phyloP scores from a whole-genome alignment of 2,113 vertebrate species.

The Myrmecobius fasciatus region DNA sequence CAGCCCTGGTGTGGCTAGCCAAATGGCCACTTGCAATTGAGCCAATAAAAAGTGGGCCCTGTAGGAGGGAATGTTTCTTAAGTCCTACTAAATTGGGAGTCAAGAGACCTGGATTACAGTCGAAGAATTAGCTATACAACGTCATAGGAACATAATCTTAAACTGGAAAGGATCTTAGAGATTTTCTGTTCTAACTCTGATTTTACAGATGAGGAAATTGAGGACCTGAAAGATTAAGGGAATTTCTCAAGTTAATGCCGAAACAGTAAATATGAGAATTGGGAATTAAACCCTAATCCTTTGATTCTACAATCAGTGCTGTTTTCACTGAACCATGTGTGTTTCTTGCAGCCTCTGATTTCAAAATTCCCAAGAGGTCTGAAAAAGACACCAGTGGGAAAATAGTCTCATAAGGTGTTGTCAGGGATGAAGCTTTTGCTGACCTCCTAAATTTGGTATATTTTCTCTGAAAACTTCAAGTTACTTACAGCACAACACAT shows the following conservation, averaged over 20 bases:
- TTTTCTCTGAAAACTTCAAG: background rate
- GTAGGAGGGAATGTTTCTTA: background rate
- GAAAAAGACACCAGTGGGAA: background rate
- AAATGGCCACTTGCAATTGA: background rate
- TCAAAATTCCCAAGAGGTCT: background rate
- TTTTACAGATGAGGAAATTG: background rate
- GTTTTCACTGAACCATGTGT: background rate
- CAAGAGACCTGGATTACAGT: background rate
- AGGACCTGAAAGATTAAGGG: background rate
- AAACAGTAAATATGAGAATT: background rate
- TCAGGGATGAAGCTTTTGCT: background rate
- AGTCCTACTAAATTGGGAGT: background rate
- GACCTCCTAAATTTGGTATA: background rate
- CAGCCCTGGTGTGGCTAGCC: background rate
- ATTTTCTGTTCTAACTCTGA: background rate
- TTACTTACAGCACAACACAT: background rate
- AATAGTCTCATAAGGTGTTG: background rate
- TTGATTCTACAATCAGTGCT: background rate
- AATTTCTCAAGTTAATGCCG: background rate
- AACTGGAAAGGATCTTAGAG: background rate
- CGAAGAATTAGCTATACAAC: background rate
- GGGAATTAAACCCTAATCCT: background rate
- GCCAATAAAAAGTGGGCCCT: background rate
- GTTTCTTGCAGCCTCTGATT: background rate
- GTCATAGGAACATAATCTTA: background rate